Evolutionary conservation across 2,797 vertebrate genomes (phyloP).

Genomic region (Apogon hyalosoma): DNA sequence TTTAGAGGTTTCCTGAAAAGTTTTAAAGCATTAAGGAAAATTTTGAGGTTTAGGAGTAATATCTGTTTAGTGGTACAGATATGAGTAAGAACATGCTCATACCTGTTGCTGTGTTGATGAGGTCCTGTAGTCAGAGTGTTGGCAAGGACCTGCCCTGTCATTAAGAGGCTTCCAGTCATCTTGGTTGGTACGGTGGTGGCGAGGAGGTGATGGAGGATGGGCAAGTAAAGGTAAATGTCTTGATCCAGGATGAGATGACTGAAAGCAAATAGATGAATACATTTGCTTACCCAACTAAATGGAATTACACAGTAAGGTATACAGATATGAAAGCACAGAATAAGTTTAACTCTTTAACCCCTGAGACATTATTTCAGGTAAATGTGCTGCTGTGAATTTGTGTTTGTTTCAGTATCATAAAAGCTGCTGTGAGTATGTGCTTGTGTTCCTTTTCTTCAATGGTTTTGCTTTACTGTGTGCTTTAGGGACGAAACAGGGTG

Average conservation of each 20-base stretch:
- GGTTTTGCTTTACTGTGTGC: too few relatives aligned
- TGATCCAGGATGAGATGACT: slow-evolving; percentile 77
- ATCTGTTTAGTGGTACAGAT: neutral
- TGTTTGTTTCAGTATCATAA: too few relatives aligned
- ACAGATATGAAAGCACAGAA: neutral
- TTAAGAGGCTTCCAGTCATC: slow-evolving; percentile 84
- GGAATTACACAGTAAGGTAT: slow-evolving; percentile 2
- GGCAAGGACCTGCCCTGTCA: slow-evolving; percentile 76
- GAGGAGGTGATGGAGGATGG: slow-evolving; percentile 75
- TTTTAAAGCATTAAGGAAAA: neutral
- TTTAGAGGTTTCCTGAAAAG: slow-evolving; percentile 80
- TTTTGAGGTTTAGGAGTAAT: neutral
- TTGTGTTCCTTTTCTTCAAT: too few relatives aligned
- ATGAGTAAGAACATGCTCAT: neutral
- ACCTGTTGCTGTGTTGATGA: slow-evolving; percentile 88
- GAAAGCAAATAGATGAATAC: slow-evolving; percentile 25
- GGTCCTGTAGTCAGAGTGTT: slow-evolving; percentile 84
- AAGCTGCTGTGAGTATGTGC: too few relatives aligned
- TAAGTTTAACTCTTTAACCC: too few relatives aligned
- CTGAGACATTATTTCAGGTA: too few relatives aligned
- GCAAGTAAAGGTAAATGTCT: slow-evolving; percentile 74
- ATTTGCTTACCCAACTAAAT: neutral
- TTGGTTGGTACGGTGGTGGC: slow-evolving; percentile 78
- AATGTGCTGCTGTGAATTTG: too few relatives aligned
- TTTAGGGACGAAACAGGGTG: too few relatives aligned